Conservation (phyloP, 2,113 vertebrate genomes). For the Nothocercus nigrocapillus region DNA sequence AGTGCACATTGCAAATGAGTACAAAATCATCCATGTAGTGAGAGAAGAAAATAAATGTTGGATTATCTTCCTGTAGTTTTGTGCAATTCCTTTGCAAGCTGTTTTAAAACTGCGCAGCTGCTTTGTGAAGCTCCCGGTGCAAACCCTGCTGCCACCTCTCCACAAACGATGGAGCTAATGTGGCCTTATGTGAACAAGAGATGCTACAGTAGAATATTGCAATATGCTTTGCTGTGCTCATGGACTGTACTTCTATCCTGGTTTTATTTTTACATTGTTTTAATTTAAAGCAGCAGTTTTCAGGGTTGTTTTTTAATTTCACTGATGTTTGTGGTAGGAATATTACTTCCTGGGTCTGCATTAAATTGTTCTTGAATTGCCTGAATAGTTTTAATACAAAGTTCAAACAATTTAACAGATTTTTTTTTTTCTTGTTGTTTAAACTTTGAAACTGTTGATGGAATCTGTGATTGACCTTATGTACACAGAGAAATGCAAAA, state of each 20-base stretch:
- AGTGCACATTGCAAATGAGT: background rate
- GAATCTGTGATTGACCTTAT: slow-evolving; percentile 13
- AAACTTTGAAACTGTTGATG: background rate
- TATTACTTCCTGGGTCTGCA: background rate
- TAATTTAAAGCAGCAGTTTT: background rate
- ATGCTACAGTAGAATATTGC: background rate
- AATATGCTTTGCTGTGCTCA: background rate
- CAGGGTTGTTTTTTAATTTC: background rate
- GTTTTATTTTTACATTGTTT: background rate
- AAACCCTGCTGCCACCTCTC: background rate
- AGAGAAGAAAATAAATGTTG: background rate
- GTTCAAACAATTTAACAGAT: background rate
- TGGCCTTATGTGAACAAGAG: background rate
- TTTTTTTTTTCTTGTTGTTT: background rate
- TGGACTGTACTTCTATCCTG: background rate
- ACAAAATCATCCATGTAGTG: background rate
- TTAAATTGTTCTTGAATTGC: background rate
- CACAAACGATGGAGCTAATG: background rate
- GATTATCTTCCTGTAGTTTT: background rate
- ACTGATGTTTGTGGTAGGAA: background rate
- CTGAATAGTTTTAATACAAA: background rate
- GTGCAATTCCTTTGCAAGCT: background rate
- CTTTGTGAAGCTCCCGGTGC: background rate
- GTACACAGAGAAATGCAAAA: slow-evolving; percentile 25
- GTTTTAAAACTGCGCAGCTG: background rate